Percentiles rank a stretch among this genome's conserved stretches.
Conservation (phyloP, 2,888 invertebrate species). For the Lissonota sp. region DNA sequence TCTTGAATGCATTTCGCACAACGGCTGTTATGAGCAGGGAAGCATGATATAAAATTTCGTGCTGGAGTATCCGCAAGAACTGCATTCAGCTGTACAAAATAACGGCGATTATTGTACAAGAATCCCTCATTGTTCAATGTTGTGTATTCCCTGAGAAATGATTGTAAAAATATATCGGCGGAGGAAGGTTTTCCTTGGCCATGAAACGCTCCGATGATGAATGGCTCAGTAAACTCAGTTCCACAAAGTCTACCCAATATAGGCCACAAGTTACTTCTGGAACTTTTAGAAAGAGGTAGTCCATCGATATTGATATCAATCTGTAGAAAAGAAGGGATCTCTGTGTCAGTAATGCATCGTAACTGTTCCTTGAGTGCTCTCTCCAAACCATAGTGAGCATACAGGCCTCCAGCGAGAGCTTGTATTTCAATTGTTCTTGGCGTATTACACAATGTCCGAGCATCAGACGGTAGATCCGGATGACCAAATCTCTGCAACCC, state of each 20-base stretch:
- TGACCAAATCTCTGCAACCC: slow-evolving; percentile 33
- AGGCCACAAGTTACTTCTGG: slow-evolving; percentile 29
- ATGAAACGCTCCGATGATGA: slow-evolving; percentile 25
- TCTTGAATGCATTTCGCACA: slow-evolving; percentile 46
- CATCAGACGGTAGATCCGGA: slow-evolving; percentile 36
- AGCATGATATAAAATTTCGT: slow-evolving; percentile 43
- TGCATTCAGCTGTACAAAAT: slow-evolving; percentile 24
- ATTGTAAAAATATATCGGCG: slow-evolving; percentile 14
- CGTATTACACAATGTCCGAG: slow-evolving; percentile 34
- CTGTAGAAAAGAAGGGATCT: not conserved
- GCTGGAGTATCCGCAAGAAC: slow-evolving; percentile 48
- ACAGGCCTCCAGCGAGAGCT: slow-evolving; percentile 6
- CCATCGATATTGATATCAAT: slow-evolving; percentile 43
- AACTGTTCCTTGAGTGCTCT: slow-evolving; percentile 24
- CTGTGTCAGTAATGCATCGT: not conserved
- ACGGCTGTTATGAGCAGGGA: slow-evolving; percentile 49
- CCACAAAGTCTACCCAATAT: slow-evolving; percentile 20
- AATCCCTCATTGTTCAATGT: slow-evolving; percentile 32
- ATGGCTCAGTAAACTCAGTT: slow-evolving; percentile 20
- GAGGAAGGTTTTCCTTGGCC: slow-evolving; percentile 29
- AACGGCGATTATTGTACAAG: slow-evolving; percentile 4
- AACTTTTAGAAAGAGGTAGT: slow-evolving; percentile 33
- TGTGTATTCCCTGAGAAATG: slow-evolving; percentile 30
- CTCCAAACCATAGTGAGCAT: slow-evolving; percentile 34
- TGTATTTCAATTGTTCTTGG: slow-evolving; percentile 26